phyloP scores from a whole-genome alignment of 2,797 vertebrate species.

The Sarcoramphus papa region DNA sequence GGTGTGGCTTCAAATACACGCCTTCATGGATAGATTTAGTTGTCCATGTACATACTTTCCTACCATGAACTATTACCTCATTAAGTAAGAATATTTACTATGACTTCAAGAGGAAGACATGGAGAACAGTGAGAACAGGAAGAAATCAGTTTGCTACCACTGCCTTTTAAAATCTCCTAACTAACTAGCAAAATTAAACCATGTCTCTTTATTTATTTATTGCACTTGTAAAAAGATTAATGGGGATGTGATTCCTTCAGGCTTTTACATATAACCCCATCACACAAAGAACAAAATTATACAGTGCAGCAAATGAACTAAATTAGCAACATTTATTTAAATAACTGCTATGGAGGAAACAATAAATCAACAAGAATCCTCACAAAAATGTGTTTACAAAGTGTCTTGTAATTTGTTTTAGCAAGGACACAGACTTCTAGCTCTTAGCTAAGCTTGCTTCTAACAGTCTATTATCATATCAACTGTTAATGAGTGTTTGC shows the following conservation, averaged over 20 bases:
- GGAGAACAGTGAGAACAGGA: conserved; percentile 9
- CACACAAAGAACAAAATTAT: conserved; percentile 75
- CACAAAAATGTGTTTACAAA: conserved; percentile 76
- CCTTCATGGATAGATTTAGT: neutral
- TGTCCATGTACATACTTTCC: neutral
- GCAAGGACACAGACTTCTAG: conserved; percentile 70
- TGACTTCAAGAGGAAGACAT: conserved; percentile 8
- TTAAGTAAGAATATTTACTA: conserved; percentile 9
- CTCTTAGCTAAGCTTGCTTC: conserved; percentile 74
- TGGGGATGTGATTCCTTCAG: conserved; percentile 75
- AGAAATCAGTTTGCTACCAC: conserved; percentile 49
- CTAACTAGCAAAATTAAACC: conserved; percentile 75
- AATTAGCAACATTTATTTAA: conserved; percentile 78
- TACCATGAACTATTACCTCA: neutral
- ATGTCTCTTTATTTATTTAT: conserved; percentile 78
- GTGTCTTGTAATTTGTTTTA: conserved; percentile 75
- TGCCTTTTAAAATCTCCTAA: conserved; percentile 69
- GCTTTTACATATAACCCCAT: conserved; percentile 74
- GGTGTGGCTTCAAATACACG: neutral
- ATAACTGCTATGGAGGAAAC: conserved; percentile 75
- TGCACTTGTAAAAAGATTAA: conserved; percentile 78
- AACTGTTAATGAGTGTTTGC: conserved; percentile 73
- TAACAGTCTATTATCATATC: conserved; percentile 70
- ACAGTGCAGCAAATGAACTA: conserved; percentile 70
- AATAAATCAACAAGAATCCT: conserved; percentile 78